Evolutionary conservation across 1,140 invertebrate species (phyloP), one percentile per base, ranked within the genome.

Genomic region (Diachasma alloeum): DNA sequence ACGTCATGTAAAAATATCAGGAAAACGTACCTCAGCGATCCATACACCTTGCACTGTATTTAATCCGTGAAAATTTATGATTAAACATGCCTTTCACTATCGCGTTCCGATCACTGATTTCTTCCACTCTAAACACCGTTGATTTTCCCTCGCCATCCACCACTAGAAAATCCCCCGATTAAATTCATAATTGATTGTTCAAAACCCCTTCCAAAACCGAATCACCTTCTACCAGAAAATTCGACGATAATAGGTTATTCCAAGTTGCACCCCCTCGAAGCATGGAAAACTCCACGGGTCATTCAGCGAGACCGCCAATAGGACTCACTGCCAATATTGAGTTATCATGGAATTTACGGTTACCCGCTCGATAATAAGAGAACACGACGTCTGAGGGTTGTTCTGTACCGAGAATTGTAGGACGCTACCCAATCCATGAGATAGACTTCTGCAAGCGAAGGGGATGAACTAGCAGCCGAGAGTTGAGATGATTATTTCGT

Each of bases 401-500:
- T 74, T 67, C 63, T 44, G 37, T 24, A 67, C 67, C 19, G 10
- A 44, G 19, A 19, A 42, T 22, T 22, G 66, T 69, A 48, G 66
- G 24, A 53, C 19, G 46, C 67, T 53, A 42, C 39, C 72, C 73
- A 74, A 82, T 81, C 78, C 77, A 81, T 71, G 77, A 82, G 82
- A 82, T 68, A 68, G 82, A 82, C 42, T 82, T 83, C 85, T 87
- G 83, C 80, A 84, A 84, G 83, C 83, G 86, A 87, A 86, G 36
- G 81, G 84, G 81, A 85, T 84, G 81, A 86, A 84, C 84, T 78
- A 83, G 69, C 82, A 53, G 76, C 77, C 82, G 15, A 68, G n/a
- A 37, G 31, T 68, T 39, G 36, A 26, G 85, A 87, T 87, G 85
- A 89, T 89, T 88, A 89, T 88, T 88, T 89, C 78, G 85, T 87